Conservation (phyloP, 2,797 vertebrate species). For the Tragelaphus oryx region DNA sequence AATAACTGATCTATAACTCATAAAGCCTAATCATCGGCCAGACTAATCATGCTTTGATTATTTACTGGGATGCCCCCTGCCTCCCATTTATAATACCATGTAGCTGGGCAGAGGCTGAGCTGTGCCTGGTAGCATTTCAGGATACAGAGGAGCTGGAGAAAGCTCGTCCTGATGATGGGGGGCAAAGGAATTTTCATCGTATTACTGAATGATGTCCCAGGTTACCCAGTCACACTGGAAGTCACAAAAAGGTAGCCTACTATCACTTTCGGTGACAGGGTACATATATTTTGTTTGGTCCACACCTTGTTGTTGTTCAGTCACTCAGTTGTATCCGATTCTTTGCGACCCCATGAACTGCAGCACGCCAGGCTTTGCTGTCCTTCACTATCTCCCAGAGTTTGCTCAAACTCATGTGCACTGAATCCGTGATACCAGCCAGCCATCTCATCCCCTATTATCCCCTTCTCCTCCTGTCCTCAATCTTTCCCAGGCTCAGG, state of each 20-base stretch:
- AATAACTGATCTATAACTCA: conserved; percentile 4
- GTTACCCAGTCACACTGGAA: neutral
- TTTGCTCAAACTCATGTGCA: neutral
- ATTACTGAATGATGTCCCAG: neutral
- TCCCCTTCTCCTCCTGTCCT: neutral
- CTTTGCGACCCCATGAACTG: neutral
- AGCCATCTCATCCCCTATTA: neutral
- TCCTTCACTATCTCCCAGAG: neutral
- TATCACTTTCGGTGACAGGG: neutral
- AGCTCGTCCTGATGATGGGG: neutral
- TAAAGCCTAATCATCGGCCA: neutral
- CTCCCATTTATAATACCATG: neutral
- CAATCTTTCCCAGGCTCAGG: neutral
- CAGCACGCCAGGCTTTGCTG: neutral
- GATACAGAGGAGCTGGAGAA: neutral
- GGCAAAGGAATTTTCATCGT: neutral
- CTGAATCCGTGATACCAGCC: neutral
- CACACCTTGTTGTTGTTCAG: neutral
- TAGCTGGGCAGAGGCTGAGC: neutral
- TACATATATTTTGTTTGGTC: neutral
- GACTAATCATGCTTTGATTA: neutral
- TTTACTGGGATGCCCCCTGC: neutral
- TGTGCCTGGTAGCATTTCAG: neutral
- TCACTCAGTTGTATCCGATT: neutral
- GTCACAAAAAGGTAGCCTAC: neutral